phyloP scores from a whole-genome alignment of 1,140 invertebrate species.

The Pseudomyrmex flavicornis region DNA sequence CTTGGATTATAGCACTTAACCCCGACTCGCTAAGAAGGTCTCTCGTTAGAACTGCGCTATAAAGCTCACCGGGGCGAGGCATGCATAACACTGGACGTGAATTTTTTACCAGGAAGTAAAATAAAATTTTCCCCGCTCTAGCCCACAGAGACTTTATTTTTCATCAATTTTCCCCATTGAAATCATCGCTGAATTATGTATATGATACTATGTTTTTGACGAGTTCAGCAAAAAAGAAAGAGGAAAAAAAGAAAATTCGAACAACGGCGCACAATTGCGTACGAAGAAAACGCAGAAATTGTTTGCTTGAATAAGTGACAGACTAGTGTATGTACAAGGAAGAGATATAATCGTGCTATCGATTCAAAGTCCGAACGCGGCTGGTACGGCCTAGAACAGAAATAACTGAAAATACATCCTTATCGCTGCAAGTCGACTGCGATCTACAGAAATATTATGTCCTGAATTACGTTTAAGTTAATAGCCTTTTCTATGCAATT shows the following conservation, averaged over 20 bases:
- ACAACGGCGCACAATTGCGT: conserved; percentile 21
- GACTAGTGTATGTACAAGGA: conserved; percentile 39
- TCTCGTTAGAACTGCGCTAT: not conserved
- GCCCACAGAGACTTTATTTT: not conserved
- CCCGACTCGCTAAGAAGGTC: not conserved
- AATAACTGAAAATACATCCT: conserved; percentile 72
- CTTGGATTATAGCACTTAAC: conserved; percentile 7
- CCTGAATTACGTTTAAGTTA: conserved; percentile 8
- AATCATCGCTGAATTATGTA: too few relatives aligned
- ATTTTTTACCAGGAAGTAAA: conserved; percentile 3
- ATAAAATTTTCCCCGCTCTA: not conserved
- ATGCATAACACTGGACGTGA: not conserved
- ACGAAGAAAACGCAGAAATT: conserved; percentile 39
- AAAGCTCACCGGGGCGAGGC: not conserved
- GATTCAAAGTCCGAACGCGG: conserved; percentile 67
- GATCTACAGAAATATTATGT: conserved; percentile 21
- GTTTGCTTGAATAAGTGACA: conserved; percentile 36
- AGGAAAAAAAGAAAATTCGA: not conserved
- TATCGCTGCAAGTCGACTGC: conserved; percentile 15
- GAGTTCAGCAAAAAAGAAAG: not conserved
- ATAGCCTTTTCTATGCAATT: conserved; percentile 16
- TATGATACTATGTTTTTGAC: not conserved
- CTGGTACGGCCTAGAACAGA: conserved; percentile 75
- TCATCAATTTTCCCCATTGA: not conserved
- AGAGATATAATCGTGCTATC: conserved; percentile 68